A percentile compares a stretch with the other conserved stretches of the same genome.
Conservation (phyloP, 2,113 vertebrate species). For the Manacus vitellinus region DNA sequence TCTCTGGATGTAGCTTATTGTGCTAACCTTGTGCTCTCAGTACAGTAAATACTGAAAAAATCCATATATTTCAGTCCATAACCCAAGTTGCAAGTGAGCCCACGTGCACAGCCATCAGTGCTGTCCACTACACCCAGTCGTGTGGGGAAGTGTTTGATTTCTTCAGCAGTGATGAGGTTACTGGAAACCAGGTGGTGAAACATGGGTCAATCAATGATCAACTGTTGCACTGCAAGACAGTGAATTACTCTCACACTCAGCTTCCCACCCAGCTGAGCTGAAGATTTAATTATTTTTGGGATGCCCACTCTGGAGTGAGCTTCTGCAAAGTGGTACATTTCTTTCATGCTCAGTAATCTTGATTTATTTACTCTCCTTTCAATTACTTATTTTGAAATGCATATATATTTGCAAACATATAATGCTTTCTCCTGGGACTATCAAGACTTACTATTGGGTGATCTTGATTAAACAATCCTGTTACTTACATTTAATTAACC, state of each 20-base stretch:
- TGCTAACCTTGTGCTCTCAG: background rate
- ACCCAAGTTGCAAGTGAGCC: background rate
- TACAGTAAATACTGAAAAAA: background rate
- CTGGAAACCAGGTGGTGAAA: background rate
- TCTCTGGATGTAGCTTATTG: fast-evolving
- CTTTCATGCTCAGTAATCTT: background rate
- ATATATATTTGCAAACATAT: background rate
- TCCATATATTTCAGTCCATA: background rate
- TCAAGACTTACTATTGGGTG: background rate
- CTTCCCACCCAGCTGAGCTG: background rate
- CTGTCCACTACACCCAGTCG: background rate
- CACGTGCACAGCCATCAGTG: background rate
- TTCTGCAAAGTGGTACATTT: background rate
- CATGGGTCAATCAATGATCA: background rate
- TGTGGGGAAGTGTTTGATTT: background rate
- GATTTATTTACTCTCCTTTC: background rate
- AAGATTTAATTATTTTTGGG: background rate
- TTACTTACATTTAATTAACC: background rate
- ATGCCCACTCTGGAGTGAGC: background rate
- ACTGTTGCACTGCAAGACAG: background rate
- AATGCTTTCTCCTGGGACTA: background rate
- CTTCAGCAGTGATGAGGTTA: background rate
- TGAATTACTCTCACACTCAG: background rate
- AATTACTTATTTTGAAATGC: background rate
- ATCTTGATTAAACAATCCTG: background rate